Conservation (phyloP, 2,888 invertebrate species). For the Metallyticus violacea region DNA sequence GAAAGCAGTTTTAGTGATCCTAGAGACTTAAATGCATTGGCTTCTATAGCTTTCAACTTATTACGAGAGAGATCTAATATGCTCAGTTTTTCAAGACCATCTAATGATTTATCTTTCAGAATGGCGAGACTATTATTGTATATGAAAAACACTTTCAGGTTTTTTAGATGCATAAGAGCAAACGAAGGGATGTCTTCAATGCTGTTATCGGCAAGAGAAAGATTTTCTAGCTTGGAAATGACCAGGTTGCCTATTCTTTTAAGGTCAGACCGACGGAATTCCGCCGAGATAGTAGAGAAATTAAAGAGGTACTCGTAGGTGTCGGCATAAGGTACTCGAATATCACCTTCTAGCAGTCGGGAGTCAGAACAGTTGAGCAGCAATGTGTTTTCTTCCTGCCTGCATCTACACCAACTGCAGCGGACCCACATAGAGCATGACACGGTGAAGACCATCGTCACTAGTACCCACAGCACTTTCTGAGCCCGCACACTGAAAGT, state of each 20-base stretch:
- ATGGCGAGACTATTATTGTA: not conserved
- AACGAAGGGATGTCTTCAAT: not conserved
- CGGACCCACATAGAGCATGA: not conserved
- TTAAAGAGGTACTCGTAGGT: not conserved
- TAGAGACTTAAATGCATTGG: not conserved
- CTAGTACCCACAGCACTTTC: not conserved
- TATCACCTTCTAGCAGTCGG: not conserved
- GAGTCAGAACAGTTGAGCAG: not conserved
- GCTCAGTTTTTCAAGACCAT: not conserved
- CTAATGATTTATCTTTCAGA: not conserved
- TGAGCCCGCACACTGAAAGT: too few species aligned
- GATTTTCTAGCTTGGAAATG: not conserved
- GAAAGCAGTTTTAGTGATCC: not conserved
- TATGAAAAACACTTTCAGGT: not conserved
- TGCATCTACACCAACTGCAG: not conserved
- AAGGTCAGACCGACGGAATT: not conserved
- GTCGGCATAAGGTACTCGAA: not conserved
- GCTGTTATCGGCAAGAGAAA: not conserved
- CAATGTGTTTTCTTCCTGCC: not conserved
- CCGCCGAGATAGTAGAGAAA: not conserved
- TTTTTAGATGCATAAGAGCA: not conserved
- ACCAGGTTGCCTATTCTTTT: not conserved
- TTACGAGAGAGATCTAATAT: not conserved
- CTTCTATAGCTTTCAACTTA: not conserved
- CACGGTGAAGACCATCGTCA: not conserved